Conservation (phyloP, 2,113 vertebrate species). For the Phasianus colchicus region DNA sequence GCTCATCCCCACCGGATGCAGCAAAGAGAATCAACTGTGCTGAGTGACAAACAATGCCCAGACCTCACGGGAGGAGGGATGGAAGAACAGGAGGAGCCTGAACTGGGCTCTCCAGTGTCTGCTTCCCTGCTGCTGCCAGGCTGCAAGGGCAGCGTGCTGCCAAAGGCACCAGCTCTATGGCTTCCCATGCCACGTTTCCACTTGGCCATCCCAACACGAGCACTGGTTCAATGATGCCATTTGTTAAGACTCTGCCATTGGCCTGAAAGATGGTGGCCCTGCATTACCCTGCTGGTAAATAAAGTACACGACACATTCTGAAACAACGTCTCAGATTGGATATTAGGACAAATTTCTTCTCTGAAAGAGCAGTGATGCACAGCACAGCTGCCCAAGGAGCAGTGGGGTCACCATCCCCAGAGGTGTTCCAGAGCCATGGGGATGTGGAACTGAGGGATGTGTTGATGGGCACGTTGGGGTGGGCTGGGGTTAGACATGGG, state of each 20-base stretch:
- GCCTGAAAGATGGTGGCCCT: not conserved
- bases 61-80: not conserved
- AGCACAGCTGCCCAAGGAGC: no score
- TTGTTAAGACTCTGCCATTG: not conserved
- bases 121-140: accelerated
- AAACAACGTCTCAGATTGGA: no score
- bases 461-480: no score
- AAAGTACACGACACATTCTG: accelerated
- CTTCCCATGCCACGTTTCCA: not conserved
- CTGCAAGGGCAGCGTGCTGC: not conserved
- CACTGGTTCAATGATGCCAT: not conserved
- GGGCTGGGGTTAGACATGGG: no score
- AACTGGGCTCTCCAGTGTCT: not conserved
- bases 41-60: not conserved
- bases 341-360: no score
- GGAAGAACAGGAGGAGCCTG: not conserved
- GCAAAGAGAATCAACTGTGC: not conserved
- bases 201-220: not conserved
- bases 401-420: no score
- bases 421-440: no score
- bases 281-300: not conserved
- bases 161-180: not conserved
- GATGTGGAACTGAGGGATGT: no score
- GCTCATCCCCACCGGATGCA: not conserved
- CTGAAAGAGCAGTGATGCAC: no score